Evolutionary conservation across 2,888 invertebrate species (phyloP), one percentile per base, ranked within the genome.

Genomic region (Pyralis farinalis): DNA sequence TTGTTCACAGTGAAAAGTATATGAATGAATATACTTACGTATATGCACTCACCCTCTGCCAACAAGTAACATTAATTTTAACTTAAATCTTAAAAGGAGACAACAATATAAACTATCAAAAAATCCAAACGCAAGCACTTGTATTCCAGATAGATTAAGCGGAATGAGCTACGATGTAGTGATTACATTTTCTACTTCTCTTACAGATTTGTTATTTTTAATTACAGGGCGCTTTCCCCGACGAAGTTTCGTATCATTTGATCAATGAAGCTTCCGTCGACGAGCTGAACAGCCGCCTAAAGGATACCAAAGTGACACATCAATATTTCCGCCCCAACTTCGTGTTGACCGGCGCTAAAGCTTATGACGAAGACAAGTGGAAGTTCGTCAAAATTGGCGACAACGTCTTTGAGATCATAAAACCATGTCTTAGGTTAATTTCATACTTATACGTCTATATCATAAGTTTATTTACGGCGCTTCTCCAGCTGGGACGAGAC

Each of bases 281-380:
- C 0, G 94, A 94, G 27, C 68, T 95, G 25, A 94, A 94, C 62
- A 79, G 70, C 1, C 91, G 92, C 0, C 55, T 94, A 22, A 66
- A 85, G 0, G 78, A 84, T 25, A 39, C 47, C 7, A 75, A 87
- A 3, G 90, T 94, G 0, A 54, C 73, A 0, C 53, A 58, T n/a
- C 73, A 84, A 7, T 88, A 91, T 47, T 95, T 95, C 69, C 87
- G 95, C 32, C 92, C 93, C 0, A 95, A 94, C 71, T 94, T 95
- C 55, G 82, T 94, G 4, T 73, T 95, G 1, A 83, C 90, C 41
- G 91, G 91, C 0, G 84, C 90, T 1, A 56, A 75, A 33, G 71
- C 93, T 0, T 93, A 90, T 55, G 93, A 90, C 1, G 94, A 95
- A 71, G 95, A 95, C 56, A 71, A 81, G 4, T 95, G 94, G 94